Evolutionary conservation across 2,797 vertebrate species (phyloP).

Genomic region (Cuculus canorus): DNA sequence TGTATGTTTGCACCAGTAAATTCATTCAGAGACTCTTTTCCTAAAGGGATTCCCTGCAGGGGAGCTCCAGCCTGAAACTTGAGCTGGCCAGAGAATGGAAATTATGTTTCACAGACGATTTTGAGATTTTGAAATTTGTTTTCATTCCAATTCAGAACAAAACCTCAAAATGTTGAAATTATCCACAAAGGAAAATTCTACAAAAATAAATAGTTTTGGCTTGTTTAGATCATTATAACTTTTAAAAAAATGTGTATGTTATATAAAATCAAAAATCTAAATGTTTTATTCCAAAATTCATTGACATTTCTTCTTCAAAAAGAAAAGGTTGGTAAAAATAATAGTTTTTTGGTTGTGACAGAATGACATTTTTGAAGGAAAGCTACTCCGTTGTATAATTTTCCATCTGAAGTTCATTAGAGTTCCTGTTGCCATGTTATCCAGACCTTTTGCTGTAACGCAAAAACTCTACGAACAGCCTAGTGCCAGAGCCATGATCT

Average conservation of each 20-base stretch:
- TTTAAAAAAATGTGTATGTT: background rate
- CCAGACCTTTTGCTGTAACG: background rate
- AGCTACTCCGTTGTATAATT: conserved; percentile 10
- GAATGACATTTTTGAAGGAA: conserved; percentile 20
- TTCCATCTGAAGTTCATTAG: conserved; percentile 50
- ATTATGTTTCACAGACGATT: conserved; percentile 61
- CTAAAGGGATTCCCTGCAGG: conserved; percentile 52
- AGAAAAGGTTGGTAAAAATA: background rate
- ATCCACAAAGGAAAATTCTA: conserved; percentile 63
- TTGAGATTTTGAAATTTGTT: conserved; percentile 73
- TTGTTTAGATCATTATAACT: conserved; percentile 15
- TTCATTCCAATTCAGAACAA: conserved; percentile 67
- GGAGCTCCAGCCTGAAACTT: conserved; percentile 35
- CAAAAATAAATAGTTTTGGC: conserved; percentile 49
- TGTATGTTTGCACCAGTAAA: conserved; percentile 26
- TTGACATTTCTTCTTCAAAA: background rate
- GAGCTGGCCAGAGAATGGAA: conserved; percentile 57
- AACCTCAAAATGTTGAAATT: conserved; percentile 72
- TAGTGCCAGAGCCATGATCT: background rate
- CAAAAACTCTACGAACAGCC: background rate
- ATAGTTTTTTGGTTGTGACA: conserved; percentile 12
- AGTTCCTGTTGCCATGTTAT: background rate
- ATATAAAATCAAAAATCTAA: background rate
- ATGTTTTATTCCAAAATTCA: background rate
- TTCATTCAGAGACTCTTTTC: conserved; percentile 25